Percentiles rank a stretch among this genome's conserved stretches.
Conservation (phyloP, 2,113 vertebrate genomes). For the Callipepla squamata region DNA sequence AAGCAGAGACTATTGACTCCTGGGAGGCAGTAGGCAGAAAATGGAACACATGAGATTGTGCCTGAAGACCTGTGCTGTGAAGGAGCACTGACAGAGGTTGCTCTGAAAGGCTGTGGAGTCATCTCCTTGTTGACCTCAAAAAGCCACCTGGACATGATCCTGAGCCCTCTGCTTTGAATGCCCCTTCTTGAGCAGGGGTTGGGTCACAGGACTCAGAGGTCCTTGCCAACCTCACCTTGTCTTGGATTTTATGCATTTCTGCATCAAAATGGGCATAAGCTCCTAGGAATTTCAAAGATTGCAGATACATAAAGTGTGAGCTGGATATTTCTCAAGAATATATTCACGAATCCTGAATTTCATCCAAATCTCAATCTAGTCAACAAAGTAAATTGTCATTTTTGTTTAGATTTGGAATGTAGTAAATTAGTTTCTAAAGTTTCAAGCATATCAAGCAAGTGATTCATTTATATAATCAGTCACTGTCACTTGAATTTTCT, state of each 20-base stretch:
- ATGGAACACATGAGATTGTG: neutral
- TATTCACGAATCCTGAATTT: neutral
- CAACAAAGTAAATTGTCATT: neutral
- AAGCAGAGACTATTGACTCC: neutral
- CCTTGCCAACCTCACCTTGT: neutral
- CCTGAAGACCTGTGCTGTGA: neutral
- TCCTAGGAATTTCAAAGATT: neutral
- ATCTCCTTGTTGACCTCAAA: neutral
- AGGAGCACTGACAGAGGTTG: neutral
- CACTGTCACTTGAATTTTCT: neutral
- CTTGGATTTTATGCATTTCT: neutral
- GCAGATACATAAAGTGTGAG: neutral
- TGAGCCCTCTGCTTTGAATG: neutral
- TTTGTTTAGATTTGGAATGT: neutral
- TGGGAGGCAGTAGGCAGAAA: neutral
- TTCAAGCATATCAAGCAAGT: neutral
- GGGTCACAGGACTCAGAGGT: neutral
- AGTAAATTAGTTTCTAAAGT: neutral
- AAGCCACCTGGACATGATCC: neutral
- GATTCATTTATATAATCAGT: neutral
- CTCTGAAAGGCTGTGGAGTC: too few species aligned
- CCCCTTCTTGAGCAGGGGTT: neutral
- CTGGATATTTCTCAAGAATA: neutral
- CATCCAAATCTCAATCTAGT: neutral
- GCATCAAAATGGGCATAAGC: neutral